A percentile compares a stretch with the other conserved stretches of the same genome.
phyloP scores from a whole-genome alignment of 2,797 vertebrate species.

The Coreius guichenoti region DNA sequence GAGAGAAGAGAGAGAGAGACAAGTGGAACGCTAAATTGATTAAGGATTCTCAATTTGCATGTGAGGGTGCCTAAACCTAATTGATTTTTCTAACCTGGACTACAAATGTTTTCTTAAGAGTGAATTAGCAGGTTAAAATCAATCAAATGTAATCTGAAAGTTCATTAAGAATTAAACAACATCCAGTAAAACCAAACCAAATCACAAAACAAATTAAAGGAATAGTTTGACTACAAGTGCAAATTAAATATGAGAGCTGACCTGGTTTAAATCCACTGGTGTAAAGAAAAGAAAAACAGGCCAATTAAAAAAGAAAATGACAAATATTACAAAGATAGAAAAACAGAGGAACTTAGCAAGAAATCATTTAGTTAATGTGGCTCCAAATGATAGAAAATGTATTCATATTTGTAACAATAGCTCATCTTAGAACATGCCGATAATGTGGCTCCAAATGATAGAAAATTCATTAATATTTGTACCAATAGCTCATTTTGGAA shows the following conservation, averaged over 20 bases:
- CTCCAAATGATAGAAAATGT: background rate
- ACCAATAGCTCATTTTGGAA: background rate
- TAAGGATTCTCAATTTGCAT: conserved; percentile 52
- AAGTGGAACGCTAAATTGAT: conserved; percentile 47
- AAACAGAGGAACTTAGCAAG: background rate
- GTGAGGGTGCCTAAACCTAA: conserved; percentile 46
- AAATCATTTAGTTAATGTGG: background rate
- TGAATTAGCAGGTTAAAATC: conserved; percentile 54
- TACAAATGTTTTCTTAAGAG: conserved; percentile 53
- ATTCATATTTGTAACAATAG: background rate
- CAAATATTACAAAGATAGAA: background rate
- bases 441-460: background rate
- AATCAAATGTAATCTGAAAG: conserved; percentile 61
- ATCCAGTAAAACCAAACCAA: background rate
- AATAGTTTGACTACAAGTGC: background rate
- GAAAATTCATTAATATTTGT: background rate
- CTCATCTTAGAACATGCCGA: background rate
- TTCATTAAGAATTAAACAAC: conserved; percentile 59
- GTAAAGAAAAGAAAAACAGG: conserved; percentile 49
- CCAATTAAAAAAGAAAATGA: conserved; percentile 26
- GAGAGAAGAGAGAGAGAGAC: background rate
- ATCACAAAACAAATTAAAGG: background rate
- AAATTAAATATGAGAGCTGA: background rate
- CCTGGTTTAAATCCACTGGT: background rate
- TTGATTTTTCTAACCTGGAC: conserved; percentile 57